phyloP scores from a whole-genome alignment of 2,888 invertebrate genomes.

The Leptinotarsa juncta region DNA sequence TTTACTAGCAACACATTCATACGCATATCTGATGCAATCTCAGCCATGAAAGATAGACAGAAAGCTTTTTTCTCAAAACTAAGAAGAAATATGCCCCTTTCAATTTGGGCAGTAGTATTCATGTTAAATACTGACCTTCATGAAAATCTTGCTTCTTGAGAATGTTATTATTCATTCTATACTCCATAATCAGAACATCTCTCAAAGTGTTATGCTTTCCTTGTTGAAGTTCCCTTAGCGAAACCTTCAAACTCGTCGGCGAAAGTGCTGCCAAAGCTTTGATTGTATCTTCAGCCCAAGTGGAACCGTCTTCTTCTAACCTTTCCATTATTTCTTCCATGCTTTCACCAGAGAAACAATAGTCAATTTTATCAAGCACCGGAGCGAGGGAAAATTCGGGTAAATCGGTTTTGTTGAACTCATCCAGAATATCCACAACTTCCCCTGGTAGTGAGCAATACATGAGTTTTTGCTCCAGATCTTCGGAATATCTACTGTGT shows the following conservation, averaged over 20 bases:
- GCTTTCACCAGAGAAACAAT: constrained; percentile 78
- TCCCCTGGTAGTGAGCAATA: constrained; percentile 67
- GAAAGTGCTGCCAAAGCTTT: constrained; percentile 83
- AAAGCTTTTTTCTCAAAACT: too few relatives aligned
- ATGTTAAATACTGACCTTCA: constrained; percentile 72
- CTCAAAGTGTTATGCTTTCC: constrained; percentile 80
- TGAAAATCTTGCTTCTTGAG: constrained; percentile 81
- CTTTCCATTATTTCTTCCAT: constrained; percentile 84
- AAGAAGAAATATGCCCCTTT: too few relatives aligned
- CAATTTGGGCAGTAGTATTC: too few relatives aligned
- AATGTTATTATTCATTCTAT: constrained; percentile 77
- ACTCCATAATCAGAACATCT: constrained; percentile 92
- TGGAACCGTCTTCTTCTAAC: constrained; percentile 81
- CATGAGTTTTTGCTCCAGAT: constrained; percentile 74
- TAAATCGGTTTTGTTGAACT: constrained; percentile 69
- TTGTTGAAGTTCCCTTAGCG: constrained; percentile 79
- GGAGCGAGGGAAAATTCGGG: constrained; percentile 75
- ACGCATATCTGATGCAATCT: too few relatives aligned
- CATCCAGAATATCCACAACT: constrained; percentile 71
- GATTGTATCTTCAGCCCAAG: constrained; percentile 84
- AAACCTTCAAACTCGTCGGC: constrained; percentile 91
- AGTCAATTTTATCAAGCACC: constrained; percentile 80
- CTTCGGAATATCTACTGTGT: constrained; percentile 72
- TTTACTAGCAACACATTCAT: too few relatives aligned
- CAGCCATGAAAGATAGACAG: too few relatives aligned